phyloP scores from a whole-genome alignment of 2,113 vertebrate species.

The Eretmochelys imbricata region DNA sequence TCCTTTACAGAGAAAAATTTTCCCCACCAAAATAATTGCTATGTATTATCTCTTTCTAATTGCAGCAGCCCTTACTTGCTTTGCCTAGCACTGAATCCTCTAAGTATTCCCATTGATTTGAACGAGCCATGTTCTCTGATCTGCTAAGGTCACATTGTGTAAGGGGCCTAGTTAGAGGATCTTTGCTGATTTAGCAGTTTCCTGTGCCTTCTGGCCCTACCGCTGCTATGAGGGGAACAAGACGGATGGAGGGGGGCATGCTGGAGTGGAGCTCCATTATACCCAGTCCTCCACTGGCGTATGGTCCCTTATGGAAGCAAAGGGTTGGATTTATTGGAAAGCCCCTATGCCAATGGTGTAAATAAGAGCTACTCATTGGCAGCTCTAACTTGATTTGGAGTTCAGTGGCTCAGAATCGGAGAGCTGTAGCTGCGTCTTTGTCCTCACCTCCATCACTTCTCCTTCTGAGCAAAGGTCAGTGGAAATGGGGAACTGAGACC shows the following conservation, averaged over 20 bases:
- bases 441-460: background rate
- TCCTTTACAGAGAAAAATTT: background rate
- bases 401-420: background rate
- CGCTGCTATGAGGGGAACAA: fast-evolving
- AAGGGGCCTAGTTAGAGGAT: background rate
- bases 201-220: background rate
- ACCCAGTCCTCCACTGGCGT: background rate
- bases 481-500: background rate
- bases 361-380: background rate
- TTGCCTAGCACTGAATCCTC: background rate
- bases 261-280: background rate
- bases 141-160: background rate
- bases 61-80: background rate
- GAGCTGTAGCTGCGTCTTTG: background rate
- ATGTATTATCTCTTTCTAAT: background rate
- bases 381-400: background rate
- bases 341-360: background rate
- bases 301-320: background rate
- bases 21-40: background rate
- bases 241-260: background rate
- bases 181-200: background rate
- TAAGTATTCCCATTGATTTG: background rate
- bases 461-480: background rate
- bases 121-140: fast-evolving
- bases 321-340: background rate